These are phyloP conservation scores for Alces alces DNA, from an alignment of 2,113 vertebrate genomes.

Conservation along the genomic window DNA sequence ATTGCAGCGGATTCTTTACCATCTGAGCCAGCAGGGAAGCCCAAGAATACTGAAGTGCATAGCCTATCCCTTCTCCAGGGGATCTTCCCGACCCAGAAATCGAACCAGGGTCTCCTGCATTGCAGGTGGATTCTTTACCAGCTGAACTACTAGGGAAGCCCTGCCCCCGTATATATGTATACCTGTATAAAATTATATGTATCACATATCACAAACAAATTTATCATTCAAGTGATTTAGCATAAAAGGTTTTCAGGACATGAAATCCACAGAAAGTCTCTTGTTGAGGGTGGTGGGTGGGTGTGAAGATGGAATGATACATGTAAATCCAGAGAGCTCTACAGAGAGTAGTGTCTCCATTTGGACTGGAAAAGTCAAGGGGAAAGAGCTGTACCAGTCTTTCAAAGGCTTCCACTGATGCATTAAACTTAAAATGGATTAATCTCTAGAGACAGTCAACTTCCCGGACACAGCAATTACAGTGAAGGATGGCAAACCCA, in stretches of 20 bases:
- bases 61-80: background rate
- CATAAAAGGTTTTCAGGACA: background rate
- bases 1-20: background rate
- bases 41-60: background rate
- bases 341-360: conserved; percentile 49
- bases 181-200: background rate
- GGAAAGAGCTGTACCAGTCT: conserved; percentile 70
- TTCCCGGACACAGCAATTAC: conserved; percentile 82
- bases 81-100: background rate
- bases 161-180: background rate
- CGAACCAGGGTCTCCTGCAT: background rate
- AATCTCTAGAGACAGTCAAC: conserved; percentile 79
- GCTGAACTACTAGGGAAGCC: background rate
- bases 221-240: background rate
- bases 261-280: background rate
- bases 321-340: background rate
- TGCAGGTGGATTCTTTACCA: background rate
- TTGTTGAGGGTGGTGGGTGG: background rate
- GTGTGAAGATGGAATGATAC: background rate
- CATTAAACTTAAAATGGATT: conserved; percentile 84
- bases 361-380: conserved; percentile 71
- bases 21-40: background rate
- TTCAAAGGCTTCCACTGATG: conserved; percentile 76
- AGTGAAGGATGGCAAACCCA: conserved; percentile 78
- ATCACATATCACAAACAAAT: background rate